phyloP scores from a whole-genome alignment of 2,888 invertebrate genomes.

The Hyalella azteca region DNA sequence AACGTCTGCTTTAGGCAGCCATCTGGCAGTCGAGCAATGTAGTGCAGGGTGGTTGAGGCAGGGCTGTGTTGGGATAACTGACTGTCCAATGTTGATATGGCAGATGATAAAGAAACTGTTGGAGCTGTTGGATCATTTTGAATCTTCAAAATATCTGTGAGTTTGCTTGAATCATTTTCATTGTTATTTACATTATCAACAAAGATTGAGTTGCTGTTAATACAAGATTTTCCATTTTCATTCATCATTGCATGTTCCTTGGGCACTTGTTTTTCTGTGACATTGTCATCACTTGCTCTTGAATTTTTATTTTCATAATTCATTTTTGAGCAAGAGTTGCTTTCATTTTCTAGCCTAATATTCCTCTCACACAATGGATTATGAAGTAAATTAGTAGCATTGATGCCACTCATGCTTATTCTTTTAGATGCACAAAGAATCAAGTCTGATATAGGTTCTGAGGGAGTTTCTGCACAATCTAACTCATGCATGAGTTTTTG shows the following conservation, averaged over 20 bases:
- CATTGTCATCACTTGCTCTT: background rate
- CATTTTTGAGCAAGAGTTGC: background rate
- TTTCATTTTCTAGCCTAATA: conserved; percentile 26
- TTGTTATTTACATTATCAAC: conserved; percentile 22
- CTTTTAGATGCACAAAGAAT: background rate
- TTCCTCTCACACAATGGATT: conserved; percentile 27
- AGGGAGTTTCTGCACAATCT: background rate
- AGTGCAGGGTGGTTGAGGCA: conserved; percentile 51
- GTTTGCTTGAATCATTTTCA: background rate
- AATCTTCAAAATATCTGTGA: background rate
- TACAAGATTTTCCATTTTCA: conserved; percentile 21
- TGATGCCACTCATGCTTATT: background rate
- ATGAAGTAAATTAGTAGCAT: background rate
- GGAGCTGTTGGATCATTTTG: background rate
- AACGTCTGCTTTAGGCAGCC: conserved; percentile 47
- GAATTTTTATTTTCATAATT: background rate
- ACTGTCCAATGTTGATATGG: conserved; percentile 12
- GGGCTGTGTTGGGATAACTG: conserved; percentile 10
- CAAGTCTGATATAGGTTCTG: background rate
- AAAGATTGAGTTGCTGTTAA: background rate
- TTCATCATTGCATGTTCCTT: background rate
- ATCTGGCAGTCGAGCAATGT: conserved; percentile 56
- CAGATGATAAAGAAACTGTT: background rate
- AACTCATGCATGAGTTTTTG: conserved; percentile 14
- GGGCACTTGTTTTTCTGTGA: background rate